Percentiles rank a stretch among this genome's conserved stretches.
phyloP scores from a whole-genome alignment of 2,888 invertebrate genomes.

The Meteorus cinctellus region DNA sequence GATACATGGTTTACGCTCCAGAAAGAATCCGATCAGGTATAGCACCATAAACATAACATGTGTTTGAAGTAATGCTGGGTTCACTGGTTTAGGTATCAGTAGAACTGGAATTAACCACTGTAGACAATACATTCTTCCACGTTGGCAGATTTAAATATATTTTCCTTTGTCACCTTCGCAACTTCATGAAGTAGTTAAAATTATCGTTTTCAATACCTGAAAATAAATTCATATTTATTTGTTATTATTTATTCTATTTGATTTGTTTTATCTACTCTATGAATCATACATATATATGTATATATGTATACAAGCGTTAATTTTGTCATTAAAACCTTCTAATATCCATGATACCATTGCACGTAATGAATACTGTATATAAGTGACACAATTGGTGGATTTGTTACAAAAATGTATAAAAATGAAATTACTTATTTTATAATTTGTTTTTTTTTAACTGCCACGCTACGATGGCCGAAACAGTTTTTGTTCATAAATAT shows the following conservation, averaged over 20 bases:
- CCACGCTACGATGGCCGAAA: neutral
- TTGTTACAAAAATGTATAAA: neutral
- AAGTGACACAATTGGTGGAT: neutral
- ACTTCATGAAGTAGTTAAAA: constrained; percentile 13
- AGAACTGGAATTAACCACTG: constrained; percentile 98
- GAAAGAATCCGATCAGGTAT: constrained; percentile 96
- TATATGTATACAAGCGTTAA: neutral
- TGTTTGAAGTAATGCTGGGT: constrained; percentile 95
- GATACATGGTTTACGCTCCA: constrained; percentile 97
- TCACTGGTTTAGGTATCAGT: constrained; percentile 97
- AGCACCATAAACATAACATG: constrained; percentile 98
- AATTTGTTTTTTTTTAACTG: neutral
- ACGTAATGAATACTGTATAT: neutral
- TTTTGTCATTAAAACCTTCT: neutral
- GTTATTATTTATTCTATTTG: constrained; percentile 2
- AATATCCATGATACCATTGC: constrained; percentile 8
- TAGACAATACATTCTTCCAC: constrained; percentile 89
- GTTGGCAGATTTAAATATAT: constrained; percentile 18
- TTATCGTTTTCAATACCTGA: constrained; percentile 18
- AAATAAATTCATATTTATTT: neutral
- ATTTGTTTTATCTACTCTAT: neutral
- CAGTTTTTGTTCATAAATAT: constrained; percentile 1
- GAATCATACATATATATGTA: neutral
- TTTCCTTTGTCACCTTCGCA: constrained; percentile 6
- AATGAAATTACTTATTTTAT: neutral